Evolutionary conservation across 2,113 vertebrate species (phyloP).

Genomic region (Macquaria ambigua): DNA sequence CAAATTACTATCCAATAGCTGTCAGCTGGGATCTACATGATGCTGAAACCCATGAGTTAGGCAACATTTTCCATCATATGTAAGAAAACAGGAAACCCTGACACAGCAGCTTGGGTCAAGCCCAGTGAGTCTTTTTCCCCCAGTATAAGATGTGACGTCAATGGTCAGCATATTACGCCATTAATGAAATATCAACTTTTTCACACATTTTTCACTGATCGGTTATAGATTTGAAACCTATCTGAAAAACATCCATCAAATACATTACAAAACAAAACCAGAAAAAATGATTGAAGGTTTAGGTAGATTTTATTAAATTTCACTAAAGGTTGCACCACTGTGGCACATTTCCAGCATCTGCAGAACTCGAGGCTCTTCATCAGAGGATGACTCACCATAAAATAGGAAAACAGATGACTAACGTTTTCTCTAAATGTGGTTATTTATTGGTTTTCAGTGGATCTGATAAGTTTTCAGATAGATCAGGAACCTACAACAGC

Average conservation of each 20-base stretch:
- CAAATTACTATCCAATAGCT: not conserved
- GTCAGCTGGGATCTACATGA: not conserved
- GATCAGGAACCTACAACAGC: constrained; percentile 47
- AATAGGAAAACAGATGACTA: not conserved
- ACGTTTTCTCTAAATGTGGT: constrained; percentile 39
- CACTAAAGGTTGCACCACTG: not conserved
- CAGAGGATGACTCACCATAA: not conserved
- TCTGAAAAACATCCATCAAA: constrained; percentile 20
- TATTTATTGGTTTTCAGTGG: constrained; percentile 63
- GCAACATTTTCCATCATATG: not conserved
- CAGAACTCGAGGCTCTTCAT: not conserved
- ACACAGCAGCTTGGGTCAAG: constrained; percentile 7
- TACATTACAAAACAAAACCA: not conserved
- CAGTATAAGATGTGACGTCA: not conserved
- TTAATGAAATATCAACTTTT: not conserved
- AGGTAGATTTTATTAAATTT: not conserved
- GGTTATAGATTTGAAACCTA: not conserved
- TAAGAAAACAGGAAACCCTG: not conserved
- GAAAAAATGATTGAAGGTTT: not conserved
- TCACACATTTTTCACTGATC: not conserved
- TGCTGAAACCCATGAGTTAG: not conserved
- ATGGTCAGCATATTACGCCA: not conserved
- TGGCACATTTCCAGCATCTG: constrained; percentile 30
- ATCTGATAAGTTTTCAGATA: constrained; percentile 50
- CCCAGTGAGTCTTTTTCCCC: not conserved